Base-by-base conservation (phyloP, 2,888 invertebrate genomes). In the Spisula solida region DNA sequence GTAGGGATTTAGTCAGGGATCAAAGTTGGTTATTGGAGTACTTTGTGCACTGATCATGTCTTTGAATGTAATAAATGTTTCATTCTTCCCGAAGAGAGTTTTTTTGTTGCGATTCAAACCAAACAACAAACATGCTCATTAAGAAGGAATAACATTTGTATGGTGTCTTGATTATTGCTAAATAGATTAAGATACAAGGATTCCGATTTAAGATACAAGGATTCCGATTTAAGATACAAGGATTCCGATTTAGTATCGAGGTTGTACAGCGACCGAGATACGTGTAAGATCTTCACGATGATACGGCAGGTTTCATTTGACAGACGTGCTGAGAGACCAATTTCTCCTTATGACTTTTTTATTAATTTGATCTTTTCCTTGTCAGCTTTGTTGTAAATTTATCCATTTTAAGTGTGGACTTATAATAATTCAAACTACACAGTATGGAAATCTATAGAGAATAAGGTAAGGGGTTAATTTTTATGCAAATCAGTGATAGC, bases 291-390 rank as follows among this genome's bases (percentile, higher is more conserved):
- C 51, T 75, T 51, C 18, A 75, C 83, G 75, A 31, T 83, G 83
- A 83, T 83, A 83, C 47, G 75, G 75, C 83, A 83, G 66, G 83
- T 78, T 75, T 83, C 47, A 12, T 47, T 82, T 83, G 29, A 48
- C 48, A 18, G 4, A 83, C 83, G 48, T 83, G 75, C 83, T 83
- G 83, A 18, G 70, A 51, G 29, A 83, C 70, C n/a, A 75, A 83
- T 78, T 75, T 83, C 41, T 83, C 75, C 51, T 70, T 47, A 70
- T 83, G 70, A 83, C 83, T 75, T 75, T 51, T 75, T 78, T 51
- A 25, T 75, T 18, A 34, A 75, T 31, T 75, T 75, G 18, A 75
- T 75, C 75, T 75, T 34, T 31, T 31, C 18, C 18, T 34, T 31
- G 34, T 31, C 1, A 75, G 34, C 5, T 16, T 34, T 16, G 31